phyloP scores from a whole-genome alignment of 2,888 invertebrate genomes.

The Morpho achilles region DNA sequence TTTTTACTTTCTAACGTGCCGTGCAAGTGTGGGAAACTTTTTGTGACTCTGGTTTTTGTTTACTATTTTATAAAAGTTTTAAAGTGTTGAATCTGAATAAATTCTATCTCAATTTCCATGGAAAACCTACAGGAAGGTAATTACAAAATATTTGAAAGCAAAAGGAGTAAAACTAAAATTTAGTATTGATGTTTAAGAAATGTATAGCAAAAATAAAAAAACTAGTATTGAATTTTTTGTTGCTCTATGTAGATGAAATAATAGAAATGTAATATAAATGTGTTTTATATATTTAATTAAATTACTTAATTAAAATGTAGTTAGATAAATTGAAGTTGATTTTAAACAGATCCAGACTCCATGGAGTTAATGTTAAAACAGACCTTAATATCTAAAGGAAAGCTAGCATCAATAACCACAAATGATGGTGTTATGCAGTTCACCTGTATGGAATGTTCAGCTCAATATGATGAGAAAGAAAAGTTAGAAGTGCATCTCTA shows the following conservation, averaged over 20 bases:
- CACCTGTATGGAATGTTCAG: conserved; percentile 88
- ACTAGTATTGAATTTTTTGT: no score
- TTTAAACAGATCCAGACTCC: conserved; percentile 27
- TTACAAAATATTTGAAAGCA: background rate
- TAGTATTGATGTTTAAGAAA: no score
- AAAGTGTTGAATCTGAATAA: conserved; percentile 8
- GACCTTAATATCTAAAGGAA: conserved; percentile 82
- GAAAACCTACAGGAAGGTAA: conserved; percentile 13
- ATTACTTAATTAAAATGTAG: no score
- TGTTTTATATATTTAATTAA: no score
- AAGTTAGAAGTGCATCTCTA: conserved; percentile 85
- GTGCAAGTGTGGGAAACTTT: conserved; percentile 40
- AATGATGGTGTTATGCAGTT: conserved; percentile 83
- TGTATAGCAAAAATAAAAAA: no score
- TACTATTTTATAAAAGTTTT: conserved; percentile 15
- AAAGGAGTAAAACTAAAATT: no score
- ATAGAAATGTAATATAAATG: no score
- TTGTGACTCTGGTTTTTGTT: conserved; percentile 13
- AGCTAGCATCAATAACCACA: conserved; percentile 85
- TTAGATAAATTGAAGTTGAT: background rate
- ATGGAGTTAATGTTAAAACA: conserved; percentile 50
- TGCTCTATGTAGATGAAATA: no score
- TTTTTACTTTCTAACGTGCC: conserved; percentile 48
- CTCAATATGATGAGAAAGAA: conserved; percentile 86
- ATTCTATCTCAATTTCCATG: conserved; percentile 6